phyloP scores from a whole-genome alignment of 2,888 invertebrate genomes.

The Microchrysa polita region DNA sequence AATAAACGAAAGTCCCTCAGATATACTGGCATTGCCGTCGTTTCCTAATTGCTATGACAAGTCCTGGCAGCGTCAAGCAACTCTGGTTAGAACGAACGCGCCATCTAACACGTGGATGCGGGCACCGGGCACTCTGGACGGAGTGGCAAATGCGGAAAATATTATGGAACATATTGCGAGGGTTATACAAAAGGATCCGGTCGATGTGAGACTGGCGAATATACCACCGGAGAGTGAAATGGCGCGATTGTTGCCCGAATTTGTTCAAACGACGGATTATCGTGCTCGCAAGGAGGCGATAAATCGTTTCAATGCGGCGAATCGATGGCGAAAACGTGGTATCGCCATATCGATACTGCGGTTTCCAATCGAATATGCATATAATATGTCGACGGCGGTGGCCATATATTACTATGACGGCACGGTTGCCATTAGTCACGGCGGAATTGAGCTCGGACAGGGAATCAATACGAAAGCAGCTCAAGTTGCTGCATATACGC shows the following conservation, averaged over 20 bases:
- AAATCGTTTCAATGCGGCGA: constrained; percentile 70
- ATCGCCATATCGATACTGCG: constrained; percentile 72
- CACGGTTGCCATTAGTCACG: constrained; percentile 73
- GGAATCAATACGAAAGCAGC: constrained; percentile 76
- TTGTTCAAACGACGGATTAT: constrained; percentile 66
- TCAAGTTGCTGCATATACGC: constrained; percentile 74
- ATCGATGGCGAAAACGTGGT: constrained; percentile 81
- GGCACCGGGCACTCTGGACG: constrained; percentile 69
- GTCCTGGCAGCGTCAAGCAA: constrained; percentile 73
- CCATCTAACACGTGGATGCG: constrained; percentile 73
- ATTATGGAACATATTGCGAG: constrained; percentile 73
- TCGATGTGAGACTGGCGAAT: constrained; percentile 67
- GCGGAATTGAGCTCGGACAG: constrained; percentile 81
- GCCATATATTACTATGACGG: constrained; percentile 74
- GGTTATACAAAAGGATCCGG: constrained; percentile 66
- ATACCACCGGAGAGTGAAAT: constrained; percentile 57
- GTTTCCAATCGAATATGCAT: constrained; percentile 66
- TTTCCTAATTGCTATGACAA: constrained; percentile 70
- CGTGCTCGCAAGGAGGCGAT: constrained; percentile 66
- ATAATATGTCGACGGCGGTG: constrained; percentile 68
- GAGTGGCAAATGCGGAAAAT: constrained; percentile 67
- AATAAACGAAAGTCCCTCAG: constrained; percentile 66
- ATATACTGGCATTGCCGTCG: constrained; percentile 55
- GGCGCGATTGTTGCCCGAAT: constrained; percentile 63
- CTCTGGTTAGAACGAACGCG: constrained; percentile 71